Evolutionary conservation across 2,888 invertebrate species (phyloP).

Genomic region (Pyrocoelia pectoralis): DNA sequence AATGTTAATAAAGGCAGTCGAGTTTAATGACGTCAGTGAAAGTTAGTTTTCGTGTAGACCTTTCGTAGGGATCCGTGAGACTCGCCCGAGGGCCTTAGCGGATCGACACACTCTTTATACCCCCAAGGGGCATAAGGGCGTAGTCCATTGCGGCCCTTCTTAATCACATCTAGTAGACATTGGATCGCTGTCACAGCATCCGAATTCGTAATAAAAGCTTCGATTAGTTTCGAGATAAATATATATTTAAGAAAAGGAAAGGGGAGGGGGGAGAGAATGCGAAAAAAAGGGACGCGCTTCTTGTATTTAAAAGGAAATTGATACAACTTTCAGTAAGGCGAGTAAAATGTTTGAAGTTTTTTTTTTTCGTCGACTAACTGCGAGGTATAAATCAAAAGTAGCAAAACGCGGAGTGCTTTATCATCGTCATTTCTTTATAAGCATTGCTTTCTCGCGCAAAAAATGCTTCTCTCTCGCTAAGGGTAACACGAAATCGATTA

Average conservation of each 20-base stretch:
- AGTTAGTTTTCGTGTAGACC: slow-evolving; percentile 1
- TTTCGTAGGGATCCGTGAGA: slow-evolving; percentile 27
- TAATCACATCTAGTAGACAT: slow-evolving; percentile 34
- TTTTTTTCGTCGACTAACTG: slow-evolving; percentile 23
- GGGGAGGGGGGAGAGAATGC: not conserved
- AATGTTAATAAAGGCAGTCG: slow-evolving; percentile 21
- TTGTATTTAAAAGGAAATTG: slow-evolving; percentile 22
- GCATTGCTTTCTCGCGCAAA: slow-evolving; percentile 32
- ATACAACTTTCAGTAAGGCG: slow-evolving; percentile 12
- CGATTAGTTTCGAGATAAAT: slow-evolving; percentile 28
- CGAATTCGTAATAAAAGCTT: slow-evolving; percentile 31
- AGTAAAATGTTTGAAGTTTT: slow-evolving; percentile 33
- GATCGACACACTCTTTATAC: slow-evolving; percentile 30
- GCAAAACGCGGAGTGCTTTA: slow-evolving; percentile 34
- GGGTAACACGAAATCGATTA: slow-evolving; percentile 31
- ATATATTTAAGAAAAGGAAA: slow-evolving; percentile 12
- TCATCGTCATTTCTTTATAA: slow-evolving; percentile 38
- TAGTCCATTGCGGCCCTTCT: slow-evolving; percentile 35
- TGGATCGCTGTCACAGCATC: slow-evolving; percentile 31
- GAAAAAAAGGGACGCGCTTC: slow-evolving; percentile 12
- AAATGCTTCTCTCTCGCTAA: slow-evolving; percentile 22
- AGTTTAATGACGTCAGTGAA: slow-evolving; percentile 25
- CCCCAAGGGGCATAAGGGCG: slow-evolving; percentile 31
- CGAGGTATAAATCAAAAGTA: slow-evolving; percentile 37
- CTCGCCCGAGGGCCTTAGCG: slow-evolving; percentile 24